Conservation (phyloP, 1,140 invertebrate genomes). For the Sipha flava region DNA sequence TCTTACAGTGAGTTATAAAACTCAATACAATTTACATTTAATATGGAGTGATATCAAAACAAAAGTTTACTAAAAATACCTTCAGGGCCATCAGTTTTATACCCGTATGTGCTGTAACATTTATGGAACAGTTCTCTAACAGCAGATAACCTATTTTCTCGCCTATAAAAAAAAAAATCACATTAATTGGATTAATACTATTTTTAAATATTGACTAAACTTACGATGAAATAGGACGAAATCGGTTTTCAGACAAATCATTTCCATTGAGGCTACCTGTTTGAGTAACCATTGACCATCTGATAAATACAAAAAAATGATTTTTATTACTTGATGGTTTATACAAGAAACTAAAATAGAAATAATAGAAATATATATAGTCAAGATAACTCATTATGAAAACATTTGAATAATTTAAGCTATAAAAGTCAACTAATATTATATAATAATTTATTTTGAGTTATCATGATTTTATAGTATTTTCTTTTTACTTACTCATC, state of each 20-base stretch:
- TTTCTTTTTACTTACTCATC: neutral
- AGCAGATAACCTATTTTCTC: slow-evolving; percentile 1
- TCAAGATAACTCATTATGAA: too few relatives aligned
- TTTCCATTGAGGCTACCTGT: slow-evolving; percentile 13
- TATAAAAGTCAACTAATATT: too few relatives aligned
- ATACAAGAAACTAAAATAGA: too few relatives aligned
- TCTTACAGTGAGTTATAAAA: neutral
- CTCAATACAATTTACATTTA: neutral
- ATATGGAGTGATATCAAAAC: neutral
- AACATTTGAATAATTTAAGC: too few relatives aligned
- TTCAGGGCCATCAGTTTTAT: neutral
- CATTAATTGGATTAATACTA: neutral
- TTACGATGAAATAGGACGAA: slow-evolving; percentile 2
- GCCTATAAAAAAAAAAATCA: neutral
- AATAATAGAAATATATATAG: too few relatives aligned
- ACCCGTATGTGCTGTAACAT: slow-evolving; percentile 5
- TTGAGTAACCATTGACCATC: slow-evolving; percentile 19
- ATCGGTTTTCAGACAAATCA: neutral
- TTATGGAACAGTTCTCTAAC: slow-evolving; percentile 10
- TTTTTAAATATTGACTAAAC: neutral
- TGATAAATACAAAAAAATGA: neutral
- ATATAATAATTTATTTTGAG: too few relatives aligned
- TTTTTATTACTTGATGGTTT: too few relatives aligned
- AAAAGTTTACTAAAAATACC: slow-evolving; percentile 21
- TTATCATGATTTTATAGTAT: too few relatives aligned